A percentile compares a stretch with the other conserved stretches of the same genome.
phyloP scores from a whole-genome alignment of 2,888 invertebrate genomes.

The Suillia variegata region DNA sequence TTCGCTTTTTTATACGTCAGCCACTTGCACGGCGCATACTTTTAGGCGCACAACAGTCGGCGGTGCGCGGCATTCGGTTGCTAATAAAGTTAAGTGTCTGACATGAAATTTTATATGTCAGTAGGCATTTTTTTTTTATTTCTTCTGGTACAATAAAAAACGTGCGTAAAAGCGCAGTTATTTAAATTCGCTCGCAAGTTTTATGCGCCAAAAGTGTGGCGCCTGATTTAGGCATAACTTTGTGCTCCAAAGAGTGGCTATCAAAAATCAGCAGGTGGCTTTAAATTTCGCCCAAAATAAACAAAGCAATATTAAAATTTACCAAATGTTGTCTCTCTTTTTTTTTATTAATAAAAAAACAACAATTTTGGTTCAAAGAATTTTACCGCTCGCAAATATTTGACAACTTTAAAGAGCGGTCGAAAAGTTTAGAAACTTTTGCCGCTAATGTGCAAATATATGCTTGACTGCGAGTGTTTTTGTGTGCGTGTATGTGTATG shows the following conservation, averaged over 20 bases:
- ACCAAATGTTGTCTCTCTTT: too few relatives aligned
- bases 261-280: constrained; percentile 22
- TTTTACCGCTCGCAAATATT: too few relatives aligned
- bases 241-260: neutral
- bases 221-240: neutral
- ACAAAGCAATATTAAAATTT: too few relatives aligned
- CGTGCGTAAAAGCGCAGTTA: neutral
- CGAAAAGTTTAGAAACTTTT: too few relatives aligned
- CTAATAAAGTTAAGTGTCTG: constrained; percentile 18
- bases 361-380: too few relatives aligned
- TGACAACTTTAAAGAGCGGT: too few relatives aligned
- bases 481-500: too few relatives aligned
- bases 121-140: neutral
- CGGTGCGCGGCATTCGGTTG: neutral
- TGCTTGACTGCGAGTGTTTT: too few relatives aligned
- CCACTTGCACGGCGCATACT: constrained; percentile 12
- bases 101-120: constrained; percentile 20
- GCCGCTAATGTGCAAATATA: too few relatives aligned
- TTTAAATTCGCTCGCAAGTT: constrained; percentile 4
- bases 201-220: constrained; percentile 4
- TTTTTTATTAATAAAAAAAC: too few relatives aligned
- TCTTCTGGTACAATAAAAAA: too few relatives aligned
- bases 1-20: neutral
- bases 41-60: constrained; percentile 14
- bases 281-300: constrained; percentile 5